Conservation (phyloP, 2,797 vertebrate genomes). For the Lates japonicus region DNA sequence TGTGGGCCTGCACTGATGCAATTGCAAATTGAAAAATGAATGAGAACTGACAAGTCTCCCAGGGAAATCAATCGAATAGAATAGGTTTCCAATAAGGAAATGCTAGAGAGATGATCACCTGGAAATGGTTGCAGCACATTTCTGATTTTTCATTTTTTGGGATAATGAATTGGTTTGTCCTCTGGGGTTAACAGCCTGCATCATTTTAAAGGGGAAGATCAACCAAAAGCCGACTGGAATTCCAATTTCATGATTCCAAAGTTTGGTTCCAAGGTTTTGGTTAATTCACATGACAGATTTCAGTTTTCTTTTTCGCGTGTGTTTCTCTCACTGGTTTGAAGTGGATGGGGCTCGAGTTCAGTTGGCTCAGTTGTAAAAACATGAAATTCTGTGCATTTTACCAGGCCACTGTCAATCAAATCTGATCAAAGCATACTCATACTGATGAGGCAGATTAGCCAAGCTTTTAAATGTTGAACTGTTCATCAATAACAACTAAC, state of each 20-base stretch:
- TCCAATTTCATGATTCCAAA: constrained; percentile 8
- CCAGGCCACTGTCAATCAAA: not conserved
- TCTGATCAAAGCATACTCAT: not conserved
- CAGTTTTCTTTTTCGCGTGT: not conserved
- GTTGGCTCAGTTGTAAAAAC: not conserved
- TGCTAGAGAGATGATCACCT: constrained; percentile 78
- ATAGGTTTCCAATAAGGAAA: constrained; percentile 78
- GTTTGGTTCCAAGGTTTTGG: not conserved
- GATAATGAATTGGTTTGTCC: constrained; percentile 72
- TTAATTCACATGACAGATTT: not conserved
- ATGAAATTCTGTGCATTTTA: not conserved
- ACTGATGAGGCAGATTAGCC: not conserved
- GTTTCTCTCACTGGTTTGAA: not conserved
- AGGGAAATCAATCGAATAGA: constrained; percentile 77
- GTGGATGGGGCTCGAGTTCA: not conserved
- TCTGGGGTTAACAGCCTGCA: constrained; percentile 37
- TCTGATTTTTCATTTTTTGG: constrained; percentile 60
- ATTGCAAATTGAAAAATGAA: constrained; percentile 84
- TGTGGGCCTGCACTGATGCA: constrained; percentile 51
- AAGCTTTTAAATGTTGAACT: not conserved
- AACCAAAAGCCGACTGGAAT: constrained; percentile 50
- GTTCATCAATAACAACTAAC: not conserved
- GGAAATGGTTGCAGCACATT: constrained; percentile 64
- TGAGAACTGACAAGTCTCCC: constrained; percentile 79
- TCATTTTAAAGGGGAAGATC: constrained; percentile 39